Conservation (phyloP, 2,113 vertebrate genomes). For the Oreochromis spilurus region DNA sequence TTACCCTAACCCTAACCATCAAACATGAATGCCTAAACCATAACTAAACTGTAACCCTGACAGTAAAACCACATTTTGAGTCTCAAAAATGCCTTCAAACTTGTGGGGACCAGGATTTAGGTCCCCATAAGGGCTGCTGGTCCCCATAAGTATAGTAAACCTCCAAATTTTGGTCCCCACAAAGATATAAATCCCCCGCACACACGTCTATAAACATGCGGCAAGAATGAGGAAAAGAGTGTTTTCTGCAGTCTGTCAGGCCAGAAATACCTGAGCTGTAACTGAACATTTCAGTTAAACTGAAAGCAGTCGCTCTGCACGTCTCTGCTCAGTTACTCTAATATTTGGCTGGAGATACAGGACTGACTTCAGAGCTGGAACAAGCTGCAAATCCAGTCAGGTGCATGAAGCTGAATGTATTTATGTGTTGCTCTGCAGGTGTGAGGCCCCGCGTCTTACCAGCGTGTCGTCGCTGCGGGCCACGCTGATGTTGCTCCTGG, state of each 20-base stretch:
- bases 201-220: background rate
- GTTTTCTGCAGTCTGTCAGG: background rate
- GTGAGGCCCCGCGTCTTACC: constrained; percentile 72
- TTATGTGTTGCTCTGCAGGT: background rate
- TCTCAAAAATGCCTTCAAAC: background rate
- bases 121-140: accelerated
- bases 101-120: background rate
- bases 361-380: background rate
- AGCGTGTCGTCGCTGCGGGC: constrained; percentile 94
- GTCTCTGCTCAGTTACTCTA: background rate
- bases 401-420: background rate
- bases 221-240: constrained; percentile 6
- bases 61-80: background rate
- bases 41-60: accelerated
- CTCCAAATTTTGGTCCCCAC: accelerated
- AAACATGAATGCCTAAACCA: background rate
- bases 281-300: background rate
- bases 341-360: accelerated
- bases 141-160: accelerated
- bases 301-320: background rate
- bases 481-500: constrained; percentile 95
- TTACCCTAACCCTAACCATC: background rate
- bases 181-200: background rate
- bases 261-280: constrained; percentile 7
- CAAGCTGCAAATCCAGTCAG: background rate